Evolutionary conservation across 1,140 invertebrate species (phyloP).

Genomic region (Triops cancriformis): DNA sequence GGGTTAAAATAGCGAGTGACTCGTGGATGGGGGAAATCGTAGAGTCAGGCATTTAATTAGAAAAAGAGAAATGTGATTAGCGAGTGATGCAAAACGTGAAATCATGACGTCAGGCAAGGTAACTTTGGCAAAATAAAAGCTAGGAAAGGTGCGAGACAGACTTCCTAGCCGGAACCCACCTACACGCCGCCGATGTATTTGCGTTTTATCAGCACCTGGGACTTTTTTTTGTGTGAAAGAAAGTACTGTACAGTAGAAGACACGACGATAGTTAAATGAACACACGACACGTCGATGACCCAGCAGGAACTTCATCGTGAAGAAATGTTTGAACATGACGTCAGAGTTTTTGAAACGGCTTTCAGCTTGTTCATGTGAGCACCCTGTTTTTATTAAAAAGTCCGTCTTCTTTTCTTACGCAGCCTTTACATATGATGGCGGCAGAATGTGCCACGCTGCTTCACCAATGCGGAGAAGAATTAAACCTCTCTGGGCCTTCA

Average conservation of each 20-base stretch:
- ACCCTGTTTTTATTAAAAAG: neutral
- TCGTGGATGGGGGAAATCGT: neutral
- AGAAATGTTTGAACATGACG: neutral
- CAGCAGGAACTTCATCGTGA: neutral
- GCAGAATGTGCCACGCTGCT: slow-evolving; percentile 23
- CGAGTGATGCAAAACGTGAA: neutral
- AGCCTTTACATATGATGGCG: slow-evolving; percentile 16
- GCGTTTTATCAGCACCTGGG: neutral
- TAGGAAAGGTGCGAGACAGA: neutral
- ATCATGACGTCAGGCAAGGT: neutral
- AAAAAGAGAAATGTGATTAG: neutral
- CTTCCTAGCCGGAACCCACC: neutral
- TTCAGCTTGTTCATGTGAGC: neutral
- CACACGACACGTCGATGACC: slow-evolving; percentile 3
- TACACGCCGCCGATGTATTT: neutral
- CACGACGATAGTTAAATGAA: neutral
- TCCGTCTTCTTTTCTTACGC: neutral
- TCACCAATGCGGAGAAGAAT: slow-evolving; percentile 26
- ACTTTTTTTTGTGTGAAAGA: neutral
- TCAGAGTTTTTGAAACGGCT: neutral
- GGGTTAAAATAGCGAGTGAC: neutral
- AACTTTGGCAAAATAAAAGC: neutral
- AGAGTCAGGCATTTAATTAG: neutral
- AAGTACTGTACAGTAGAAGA: neutral
- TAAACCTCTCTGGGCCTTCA: slow-evolving; percentile 3